phyloP scores from a whole-genome alignment of 1,140 invertebrate genomes.

The Ericerus pela region DNA sequence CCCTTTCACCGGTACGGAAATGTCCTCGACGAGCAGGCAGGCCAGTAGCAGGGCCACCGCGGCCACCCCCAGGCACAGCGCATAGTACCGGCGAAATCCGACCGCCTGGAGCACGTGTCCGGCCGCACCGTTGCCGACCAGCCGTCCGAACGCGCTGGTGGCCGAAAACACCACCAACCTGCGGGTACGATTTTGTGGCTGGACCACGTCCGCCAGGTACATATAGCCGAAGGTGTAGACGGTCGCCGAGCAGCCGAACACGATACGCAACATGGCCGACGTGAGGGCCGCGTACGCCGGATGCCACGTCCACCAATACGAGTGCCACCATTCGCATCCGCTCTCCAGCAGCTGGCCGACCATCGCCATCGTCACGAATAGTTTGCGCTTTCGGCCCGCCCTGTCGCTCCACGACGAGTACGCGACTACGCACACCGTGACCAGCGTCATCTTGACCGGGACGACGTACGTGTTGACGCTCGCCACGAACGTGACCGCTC shows the following conservation, averaged over 20 bases:
- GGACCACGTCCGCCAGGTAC: neutral
- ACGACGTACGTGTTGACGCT: neutral
- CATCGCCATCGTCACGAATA: constrained; percentile 32
- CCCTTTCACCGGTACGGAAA: neutral
- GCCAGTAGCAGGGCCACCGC: neutral
- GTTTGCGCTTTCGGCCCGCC: constrained; percentile 28
- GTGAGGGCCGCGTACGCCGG: constrained; percentile 19
- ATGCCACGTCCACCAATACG: constrained; percentile 20
- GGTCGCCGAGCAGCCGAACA: neutral
- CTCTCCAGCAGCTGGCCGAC: constrained; percentile 17
- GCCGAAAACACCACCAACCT: neutral
- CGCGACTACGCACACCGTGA: constrained; percentile 23
- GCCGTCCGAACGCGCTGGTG: neutral
- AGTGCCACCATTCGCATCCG: constrained; percentile 13
- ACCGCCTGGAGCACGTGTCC: neutral
- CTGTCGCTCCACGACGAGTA: constrained; percentile 23
- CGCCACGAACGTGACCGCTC: neutral
- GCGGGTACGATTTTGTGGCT: neutral
- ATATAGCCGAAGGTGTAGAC: neutral
- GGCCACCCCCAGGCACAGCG: neutral
- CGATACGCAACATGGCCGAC: neutral
- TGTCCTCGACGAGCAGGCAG: neutral
- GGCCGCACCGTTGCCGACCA: neutral
- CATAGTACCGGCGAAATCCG: neutral
- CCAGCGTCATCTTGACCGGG: constrained; percentile 11